Conservation (phyloP, 2,888 invertebrate species). For the Machimus atricapillus region DNA sequence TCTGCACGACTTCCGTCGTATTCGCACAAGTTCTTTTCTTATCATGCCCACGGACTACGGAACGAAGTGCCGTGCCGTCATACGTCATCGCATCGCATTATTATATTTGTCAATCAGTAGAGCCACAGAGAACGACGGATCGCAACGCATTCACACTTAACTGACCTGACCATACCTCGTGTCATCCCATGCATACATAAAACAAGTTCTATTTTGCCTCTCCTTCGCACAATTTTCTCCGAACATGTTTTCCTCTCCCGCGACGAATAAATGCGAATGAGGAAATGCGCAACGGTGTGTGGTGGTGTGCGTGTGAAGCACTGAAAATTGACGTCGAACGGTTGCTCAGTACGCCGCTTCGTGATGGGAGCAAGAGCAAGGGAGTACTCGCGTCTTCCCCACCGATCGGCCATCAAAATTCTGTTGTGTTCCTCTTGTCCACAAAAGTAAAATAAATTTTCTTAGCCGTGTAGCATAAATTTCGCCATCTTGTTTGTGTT, state of each 20-base stretch:
- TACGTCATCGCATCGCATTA: constrained; percentile 1
- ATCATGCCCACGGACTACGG: background rate
- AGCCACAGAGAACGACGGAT: background rate
- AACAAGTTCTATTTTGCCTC: background rate
- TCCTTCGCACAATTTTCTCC: background rate
- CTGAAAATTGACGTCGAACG: background rate
- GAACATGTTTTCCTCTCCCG: background rate
- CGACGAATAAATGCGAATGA: background rate
- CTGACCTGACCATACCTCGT: constrained; percentile 22
- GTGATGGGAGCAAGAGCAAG: background rate
- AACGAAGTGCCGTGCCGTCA: background rate
- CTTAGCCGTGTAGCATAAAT: constrained; percentile 41
- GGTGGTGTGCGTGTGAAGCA: background rate
- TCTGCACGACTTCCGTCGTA: constrained; percentile 3
- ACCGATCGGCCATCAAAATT: constrained; percentile 12
- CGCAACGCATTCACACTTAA: constrained; percentile 9
- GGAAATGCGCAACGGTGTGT: background rate
- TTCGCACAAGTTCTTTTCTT: background rate
- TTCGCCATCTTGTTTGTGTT: constrained; percentile 48
- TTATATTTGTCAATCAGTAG: background rate
- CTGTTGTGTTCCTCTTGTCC: constrained; percentile 34
- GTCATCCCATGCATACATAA: background rate
- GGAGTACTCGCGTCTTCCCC: background rate
- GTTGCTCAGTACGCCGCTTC: background rate
- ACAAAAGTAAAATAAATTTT: constrained; percentile 45